phyloP scores from a whole-genome alignment of 2,797 vertebrate species.

The Buceros bicornis region DNA sequence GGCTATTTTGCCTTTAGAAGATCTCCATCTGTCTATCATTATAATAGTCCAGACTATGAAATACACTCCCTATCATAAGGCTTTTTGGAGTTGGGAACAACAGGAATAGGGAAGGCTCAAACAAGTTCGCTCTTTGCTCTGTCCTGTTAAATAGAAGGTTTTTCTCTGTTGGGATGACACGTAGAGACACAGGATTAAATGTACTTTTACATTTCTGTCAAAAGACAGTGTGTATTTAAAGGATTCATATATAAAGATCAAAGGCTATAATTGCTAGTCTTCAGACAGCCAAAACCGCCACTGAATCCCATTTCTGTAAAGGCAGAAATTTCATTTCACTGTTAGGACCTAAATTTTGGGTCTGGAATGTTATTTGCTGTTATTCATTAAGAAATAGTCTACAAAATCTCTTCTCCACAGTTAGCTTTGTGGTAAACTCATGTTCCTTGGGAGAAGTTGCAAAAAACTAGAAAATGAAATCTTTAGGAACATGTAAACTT shows the following conservation, averaged over 20 bases:
- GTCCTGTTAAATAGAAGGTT: neutral
- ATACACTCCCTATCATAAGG: neutral
- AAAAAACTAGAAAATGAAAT: neutral
- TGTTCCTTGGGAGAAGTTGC: neutral
- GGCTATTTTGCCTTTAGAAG: conserved; percentile 23
- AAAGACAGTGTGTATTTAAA: neutral
- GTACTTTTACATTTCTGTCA: neutral
- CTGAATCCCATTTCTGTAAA: neutral
- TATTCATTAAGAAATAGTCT: neutral
- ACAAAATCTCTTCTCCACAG: neutral
- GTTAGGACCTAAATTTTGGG: neutral
- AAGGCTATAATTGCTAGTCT: neutral
- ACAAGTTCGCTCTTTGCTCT: neutral
- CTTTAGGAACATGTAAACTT: neutral
- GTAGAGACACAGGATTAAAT: neutral
- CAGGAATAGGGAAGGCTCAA: neutral
- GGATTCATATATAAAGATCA: neutral
- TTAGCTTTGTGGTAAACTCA: neutral
- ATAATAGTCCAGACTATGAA: neutral
- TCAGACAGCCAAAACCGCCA: neutral
- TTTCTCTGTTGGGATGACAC: neutral
- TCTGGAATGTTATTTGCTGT: neutral
- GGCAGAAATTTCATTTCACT: neutral
- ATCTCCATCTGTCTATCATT: neutral
- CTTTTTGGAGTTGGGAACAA: neutral